Percentiles rank a stretch among this genome's conserved stretches.
phyloP scores from a whole-genome alignment of 2,113 vertebrate species.

The Kobus ellipsiprymnus region DNA sequence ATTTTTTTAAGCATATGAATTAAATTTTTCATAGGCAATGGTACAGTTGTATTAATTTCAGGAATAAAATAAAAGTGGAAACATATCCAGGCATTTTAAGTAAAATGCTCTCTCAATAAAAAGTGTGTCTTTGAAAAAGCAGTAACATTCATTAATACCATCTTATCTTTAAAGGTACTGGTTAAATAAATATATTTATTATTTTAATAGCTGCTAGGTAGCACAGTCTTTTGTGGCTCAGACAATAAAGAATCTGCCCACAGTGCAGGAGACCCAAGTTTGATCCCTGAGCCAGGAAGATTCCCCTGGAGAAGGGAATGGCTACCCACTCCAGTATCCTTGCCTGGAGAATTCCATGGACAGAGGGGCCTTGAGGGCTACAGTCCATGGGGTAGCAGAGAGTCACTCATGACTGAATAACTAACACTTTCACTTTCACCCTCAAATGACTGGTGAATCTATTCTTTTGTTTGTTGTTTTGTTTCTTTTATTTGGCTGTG shows the following conservation, averaged over 20 bases:
- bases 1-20: not conserved
- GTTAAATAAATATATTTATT: not conserved
- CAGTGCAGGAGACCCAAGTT: accelerated
- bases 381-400: no score
- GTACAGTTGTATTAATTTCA: not conserved
- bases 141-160: not conserved
- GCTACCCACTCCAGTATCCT: not conserved
- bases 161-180: not conserved
- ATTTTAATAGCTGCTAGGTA: not conserved
- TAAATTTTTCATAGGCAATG: not conserved
- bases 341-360: no score
- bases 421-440: not conserved
- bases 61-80: not conserved
- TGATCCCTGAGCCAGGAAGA: not conserved
- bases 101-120: not conserved
- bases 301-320: not conserved
- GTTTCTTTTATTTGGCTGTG: not conserved
- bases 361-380: no score
- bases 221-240: not conserved
- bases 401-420: no score
- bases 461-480: not conserved
- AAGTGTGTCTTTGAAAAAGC: not conserved
- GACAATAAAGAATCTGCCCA: not conserved
- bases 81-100: not conserved
- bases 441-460: not conserved